These are phyloP conservation scores for Volucella inflata DNA, from an alignment of 2,888 invertebrate species.

Conservation along the genomic window DNA sequence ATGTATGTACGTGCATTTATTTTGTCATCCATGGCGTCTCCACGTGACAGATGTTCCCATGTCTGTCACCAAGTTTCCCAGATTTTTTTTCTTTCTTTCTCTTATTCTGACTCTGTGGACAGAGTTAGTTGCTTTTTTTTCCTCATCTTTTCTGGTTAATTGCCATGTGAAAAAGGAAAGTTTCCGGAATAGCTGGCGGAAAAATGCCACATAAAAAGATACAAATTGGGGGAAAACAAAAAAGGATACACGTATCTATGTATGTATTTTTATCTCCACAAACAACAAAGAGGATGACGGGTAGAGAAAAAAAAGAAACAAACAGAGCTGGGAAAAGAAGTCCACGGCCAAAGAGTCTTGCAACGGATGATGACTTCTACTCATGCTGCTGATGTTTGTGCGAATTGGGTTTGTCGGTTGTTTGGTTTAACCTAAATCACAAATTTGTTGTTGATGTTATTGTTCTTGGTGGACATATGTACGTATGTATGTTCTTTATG, in stretches of 20 bases:
- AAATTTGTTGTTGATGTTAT: background rate
- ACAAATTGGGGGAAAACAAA: conserved; percentile 42
- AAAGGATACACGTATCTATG: conserved; percentile 39
- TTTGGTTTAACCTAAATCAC: conserved; percentile 22
- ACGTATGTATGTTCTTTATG: background rate
- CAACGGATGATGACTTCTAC: conserved; percentile 40
- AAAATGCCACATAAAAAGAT: conserved; percentile 38
- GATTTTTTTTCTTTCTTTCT: background rate
- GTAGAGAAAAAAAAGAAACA: conserved; percentile 2
- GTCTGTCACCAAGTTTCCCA: conserved; percentile 51
- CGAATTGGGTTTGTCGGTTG: conserved; percentile 44
- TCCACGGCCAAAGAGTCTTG: conserved; percentile 16
- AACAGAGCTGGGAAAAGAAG: background rate
- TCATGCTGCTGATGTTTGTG: conserved; percentile 20
- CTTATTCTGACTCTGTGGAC: background rate
- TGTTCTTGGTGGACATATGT: too few species aligned
- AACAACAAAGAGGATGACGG: conserved; percentile 22
- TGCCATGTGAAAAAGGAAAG: conserved; percentile 60
- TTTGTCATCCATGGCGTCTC: conserved; percentile 50
- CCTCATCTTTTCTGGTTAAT: conserved; percentile 29
- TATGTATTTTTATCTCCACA: too few species aligned
- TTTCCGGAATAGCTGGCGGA: conserved; percentile 44
- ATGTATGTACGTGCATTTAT: conserved; percentile 53
- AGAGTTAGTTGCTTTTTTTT: conserved; percentile 1
- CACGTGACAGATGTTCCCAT: conserved; percentile 56